Evolutionary conservation across 2,888 invertebrate genomes (phyloP), one percentile per base, ranked within the genome.

Genomic region (Drosophila dives): DNA sequence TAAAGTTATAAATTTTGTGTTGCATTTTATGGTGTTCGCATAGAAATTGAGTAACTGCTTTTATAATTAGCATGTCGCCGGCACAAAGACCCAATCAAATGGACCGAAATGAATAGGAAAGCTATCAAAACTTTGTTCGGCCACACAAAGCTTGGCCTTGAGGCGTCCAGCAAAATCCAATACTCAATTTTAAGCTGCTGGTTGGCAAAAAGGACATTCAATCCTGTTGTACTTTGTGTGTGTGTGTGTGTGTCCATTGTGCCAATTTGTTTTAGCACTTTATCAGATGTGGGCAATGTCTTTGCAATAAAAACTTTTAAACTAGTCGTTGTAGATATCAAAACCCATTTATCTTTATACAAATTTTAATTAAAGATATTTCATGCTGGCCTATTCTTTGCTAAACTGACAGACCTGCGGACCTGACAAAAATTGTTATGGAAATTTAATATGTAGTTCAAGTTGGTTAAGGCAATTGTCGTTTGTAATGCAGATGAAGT

Each of bases 281-380:
- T 72, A 76, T 81, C 74, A 42, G 62, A 76, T 78, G 72, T 78
- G 78, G 77, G 72, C 65, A 55, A 60, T 69, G 70, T 69, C 72
- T 72, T 62, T 78, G 69, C 76, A 89, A 85, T 89, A 85, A 87
- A 85, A 87, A 79, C 82, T 89, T 83, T 76, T 73, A 64, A 79
- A 73, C 88, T 89, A 84, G 69, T 42, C 34, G 34, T 55, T 40
- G 49, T 68, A 36, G 85, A 74, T 87, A 85, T 85, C 90, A 87
- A 80, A 89, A 77, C 82, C 85, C 88, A 85, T 89, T 85, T 85
- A 85, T 85, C 85, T 85, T 84, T 87, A 89, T 87, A 84, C 82
- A 85, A 79, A 85, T 81, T 85, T 87, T 85, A 89, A 85, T 89
- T 85, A 84, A 87, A 87, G 72, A 81, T 75, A 72, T 82, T 87